phyloP scores from a whole-genome alignment of 1,140 invertebrate species.

The Bombus polaris region DNA sequence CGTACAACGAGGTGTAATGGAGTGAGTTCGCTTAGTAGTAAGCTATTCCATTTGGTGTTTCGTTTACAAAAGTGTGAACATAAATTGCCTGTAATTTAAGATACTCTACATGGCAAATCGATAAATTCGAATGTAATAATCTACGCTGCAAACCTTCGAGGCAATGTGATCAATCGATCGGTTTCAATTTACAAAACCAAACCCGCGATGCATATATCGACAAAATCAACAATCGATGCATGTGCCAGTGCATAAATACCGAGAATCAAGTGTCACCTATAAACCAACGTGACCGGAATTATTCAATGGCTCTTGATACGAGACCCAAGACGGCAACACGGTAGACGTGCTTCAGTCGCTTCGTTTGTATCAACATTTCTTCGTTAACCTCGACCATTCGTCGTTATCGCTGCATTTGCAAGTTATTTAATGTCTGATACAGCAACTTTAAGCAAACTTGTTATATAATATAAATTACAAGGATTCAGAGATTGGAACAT shows the following conservation, averaged over 20 bases:
- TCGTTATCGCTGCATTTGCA: too few species aligned
- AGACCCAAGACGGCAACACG: not conserved
- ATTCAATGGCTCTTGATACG: not conserved
- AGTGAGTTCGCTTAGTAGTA: not conserved
- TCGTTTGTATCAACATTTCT: not conserved
- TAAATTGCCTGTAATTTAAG: not conserved
- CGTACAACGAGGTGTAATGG: slow-evolving; percentile 5
- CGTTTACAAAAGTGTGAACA: not conserved
- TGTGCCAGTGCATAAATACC: slow-evolving; percentile 28
- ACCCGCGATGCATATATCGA: not conserved
- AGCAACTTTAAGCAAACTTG: too few species aligned
- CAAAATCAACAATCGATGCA: slow-evolving; percentile 14
- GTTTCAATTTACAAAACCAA: not conserved
- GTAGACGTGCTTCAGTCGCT: not conserved
- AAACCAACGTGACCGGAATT: slow-evolving; percentile 31
- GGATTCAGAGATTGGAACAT: too few species aligned
- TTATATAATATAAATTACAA: too few species aligned
- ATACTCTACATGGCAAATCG: not conserved
- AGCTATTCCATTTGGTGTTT: not conserved
- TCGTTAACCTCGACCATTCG: not conserved
- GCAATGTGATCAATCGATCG: not conserved
- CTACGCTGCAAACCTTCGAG: not conserved
- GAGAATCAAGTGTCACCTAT: slow-evolving; percentile 25
- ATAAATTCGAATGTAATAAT: not conserved
- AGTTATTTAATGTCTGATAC: too few species aligned